phyloP scores from a whole-genome alignment of 1,140 invertebrate genomes.

The Rhagoletis pomonella region DNA sequence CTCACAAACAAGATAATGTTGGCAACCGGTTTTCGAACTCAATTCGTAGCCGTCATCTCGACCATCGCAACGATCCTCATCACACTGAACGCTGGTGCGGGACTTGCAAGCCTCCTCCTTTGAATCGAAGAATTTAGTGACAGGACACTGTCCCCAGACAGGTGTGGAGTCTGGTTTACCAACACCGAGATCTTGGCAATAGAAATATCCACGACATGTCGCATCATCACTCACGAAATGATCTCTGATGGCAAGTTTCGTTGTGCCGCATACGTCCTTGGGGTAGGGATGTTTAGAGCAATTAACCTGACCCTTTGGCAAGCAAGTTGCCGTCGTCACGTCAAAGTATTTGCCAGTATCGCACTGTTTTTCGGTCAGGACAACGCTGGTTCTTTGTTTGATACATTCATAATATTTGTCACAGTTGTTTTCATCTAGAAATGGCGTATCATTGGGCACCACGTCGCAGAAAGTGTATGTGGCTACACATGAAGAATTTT shows the following conservation, averaged over 20 bases:
- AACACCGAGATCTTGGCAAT: slow-evolving; percentile 63
- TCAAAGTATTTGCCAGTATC: slow-evolving; percentile 61
- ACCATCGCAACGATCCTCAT: slow-evolving; percentile 66
- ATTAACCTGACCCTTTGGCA: slow-evolving; percentile 58
- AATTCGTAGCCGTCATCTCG: slow-evolving; percentile 59
- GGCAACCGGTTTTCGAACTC: slow-evolving; percentile 60
- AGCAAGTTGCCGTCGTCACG: slow-evolving; percentile 55
- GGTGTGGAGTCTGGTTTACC: slow-evolving; percentile 64
- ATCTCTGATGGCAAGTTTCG: slow-evolving; percentile 63
- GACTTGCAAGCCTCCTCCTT: slow-evolving; percentile 57
- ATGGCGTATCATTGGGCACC: slow-evolving; percentile 47
- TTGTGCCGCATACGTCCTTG: slow-evolving; percentile 62
- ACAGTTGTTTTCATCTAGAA: slow-evolving; percentile 63
- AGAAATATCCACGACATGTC: slow-evolving; percentile 67
- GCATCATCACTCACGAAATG: slow-evolving; percentile 65
- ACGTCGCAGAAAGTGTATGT: slow-evolving; percentile 64
- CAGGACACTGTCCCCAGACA: slow-evolving; percentile 57
- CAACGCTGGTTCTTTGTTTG: neutral
- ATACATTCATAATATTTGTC: slow-evolving; percentile 60
- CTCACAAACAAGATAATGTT: slow-evolving; percentile 61
- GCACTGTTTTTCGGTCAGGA: slow-evolving; percentile 52
- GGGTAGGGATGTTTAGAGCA: slow-evolving; percentile 65
- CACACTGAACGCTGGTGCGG: slow-evolving; percentile 58
- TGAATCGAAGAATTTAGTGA: slow-evolving; percentile 62
- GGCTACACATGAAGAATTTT: slow-evolving; percentile 55